A percentile compares a stretch with the other conserved stretches of the same genome.
phyloP scores from a whole-genome alignment of 1,140 invertebrate species.

The Nomia melanderi region DNA sequence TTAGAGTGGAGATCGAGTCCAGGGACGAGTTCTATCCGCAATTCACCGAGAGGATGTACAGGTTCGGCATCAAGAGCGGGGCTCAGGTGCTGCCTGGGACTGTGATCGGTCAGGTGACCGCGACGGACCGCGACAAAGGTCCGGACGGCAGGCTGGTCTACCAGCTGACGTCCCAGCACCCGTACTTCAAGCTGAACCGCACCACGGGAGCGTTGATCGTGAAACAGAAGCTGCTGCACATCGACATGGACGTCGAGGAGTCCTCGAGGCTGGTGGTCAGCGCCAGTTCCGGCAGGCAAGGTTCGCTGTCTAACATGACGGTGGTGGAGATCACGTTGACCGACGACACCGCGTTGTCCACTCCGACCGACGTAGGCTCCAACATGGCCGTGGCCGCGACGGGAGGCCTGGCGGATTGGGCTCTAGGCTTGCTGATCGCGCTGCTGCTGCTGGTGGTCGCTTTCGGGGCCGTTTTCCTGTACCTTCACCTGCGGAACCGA shows the following conservation, averaged over 20 bases:
- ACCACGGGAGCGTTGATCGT: conserved; percentile 93
- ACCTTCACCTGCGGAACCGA: conserved; percentile 91
- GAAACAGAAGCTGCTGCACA: conserved; percentile 87
- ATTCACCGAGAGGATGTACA: conserved; percentile 93
- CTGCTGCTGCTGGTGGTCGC: conserved; percentile 90
- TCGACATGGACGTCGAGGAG: conserved; percentile 83
- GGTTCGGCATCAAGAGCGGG: conserved; percentile 88
- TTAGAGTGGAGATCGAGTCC: conserved; percentile 93
- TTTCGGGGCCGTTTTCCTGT: conserved; percentile 90
- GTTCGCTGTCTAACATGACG: conserved; percentile 91
- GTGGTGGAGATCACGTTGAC: conserved; percentile 92
- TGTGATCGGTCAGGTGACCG: conserved; percentile 92
- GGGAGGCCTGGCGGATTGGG: conserved; percentile 91
- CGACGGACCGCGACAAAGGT: conserved; percentile 94
- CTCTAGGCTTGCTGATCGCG: conserved; percentile 90
- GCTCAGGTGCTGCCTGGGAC: conserved; percentile 86
- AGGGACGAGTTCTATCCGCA: conserved; percentile 96
- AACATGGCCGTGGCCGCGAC: conserved; percentile 82
- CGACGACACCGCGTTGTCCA: conserved; percentile 86
- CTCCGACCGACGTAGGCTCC: conserved; percentile 78
- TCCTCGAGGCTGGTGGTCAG: conserved; percentile 88
- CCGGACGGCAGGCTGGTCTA: conserved; percentile 95
- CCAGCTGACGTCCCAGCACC: conserved; percentile 90
- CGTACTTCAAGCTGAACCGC: conserved; percentile 94
- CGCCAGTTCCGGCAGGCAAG: conserved; percentile 92